A percentile compares a stretch with the other conserved stretches of the same genome.
Conservation (phyloP, 2,113 vertebrate species). For the Arizona elegans region DNA sequence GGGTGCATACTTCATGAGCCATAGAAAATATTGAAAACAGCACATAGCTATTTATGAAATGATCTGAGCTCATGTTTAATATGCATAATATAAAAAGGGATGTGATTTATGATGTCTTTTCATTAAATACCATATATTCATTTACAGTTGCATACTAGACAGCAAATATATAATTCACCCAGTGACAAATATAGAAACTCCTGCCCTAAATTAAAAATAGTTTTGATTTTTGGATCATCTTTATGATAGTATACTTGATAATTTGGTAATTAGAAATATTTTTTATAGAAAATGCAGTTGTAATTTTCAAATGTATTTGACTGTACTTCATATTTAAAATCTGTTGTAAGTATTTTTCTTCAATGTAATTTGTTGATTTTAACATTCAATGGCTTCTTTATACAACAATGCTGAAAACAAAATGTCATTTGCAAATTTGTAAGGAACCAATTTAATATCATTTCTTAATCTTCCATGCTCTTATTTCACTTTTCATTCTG, state of each 20-base stretch:
- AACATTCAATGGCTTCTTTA: background rate
- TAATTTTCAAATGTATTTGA: background rate
- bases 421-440: constrained; percentile 5
- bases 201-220: background rate
- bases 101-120: background rate
- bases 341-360: background rate
- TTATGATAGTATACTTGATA: background rate
- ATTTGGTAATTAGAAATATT: background rate
- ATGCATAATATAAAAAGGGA: background rate
- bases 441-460: constrained; percentile 51
- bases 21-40: accelerated
- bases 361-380: background rate
- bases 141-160: background rate
- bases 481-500: background rate
- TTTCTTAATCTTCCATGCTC: constrained; percentile 13
- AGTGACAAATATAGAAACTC: background rate
- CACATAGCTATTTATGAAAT: background rate
- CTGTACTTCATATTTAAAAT: background rate
- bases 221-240: background rate
- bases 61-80: background rate
- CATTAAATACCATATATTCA: accelerated
- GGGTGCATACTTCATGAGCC: background rate
- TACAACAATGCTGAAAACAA: background rate
- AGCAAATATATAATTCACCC: background rate
- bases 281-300: background rate